Evolutionary conservation across 2,113 vertebrate genomes (phyloP).

Genomic region (Pseudois nayaur): DNA sequence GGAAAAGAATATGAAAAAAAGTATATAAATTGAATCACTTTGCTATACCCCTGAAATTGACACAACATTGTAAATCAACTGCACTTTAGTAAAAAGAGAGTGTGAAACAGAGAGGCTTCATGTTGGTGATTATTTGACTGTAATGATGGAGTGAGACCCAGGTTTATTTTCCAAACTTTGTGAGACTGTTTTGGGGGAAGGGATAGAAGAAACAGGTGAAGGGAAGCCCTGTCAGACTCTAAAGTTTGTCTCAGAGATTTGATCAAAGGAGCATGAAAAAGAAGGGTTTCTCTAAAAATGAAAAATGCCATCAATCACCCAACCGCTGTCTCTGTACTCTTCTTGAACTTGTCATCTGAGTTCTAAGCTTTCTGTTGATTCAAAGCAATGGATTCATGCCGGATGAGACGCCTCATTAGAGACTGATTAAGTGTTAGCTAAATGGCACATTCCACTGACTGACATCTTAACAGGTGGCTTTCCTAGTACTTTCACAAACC

Average conservation of each 20-base stretch:
- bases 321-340: fast-evolving
- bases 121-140: not conserved
- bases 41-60: not conserved
- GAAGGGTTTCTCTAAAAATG: not conserved
- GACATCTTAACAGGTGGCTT: too few species aligned
- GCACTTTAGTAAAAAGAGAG: not conserved
- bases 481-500: not conserved
- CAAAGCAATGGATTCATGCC: not conserved
- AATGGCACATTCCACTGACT: not conserved
- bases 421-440: not conserved
- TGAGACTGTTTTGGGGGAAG: too few species aligned
- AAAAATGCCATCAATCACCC: not conserved
- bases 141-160: not conserved
- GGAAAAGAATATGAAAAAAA: not conserved
- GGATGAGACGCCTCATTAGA: too few species aligned
- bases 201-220: not conserved
- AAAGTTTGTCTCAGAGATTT: not conserved
- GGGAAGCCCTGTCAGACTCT: not conserved
- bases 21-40: not conserved
- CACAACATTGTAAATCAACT: not conserved
- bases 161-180: not conserved
- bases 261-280: not conserved
- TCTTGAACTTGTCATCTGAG: not conserved
- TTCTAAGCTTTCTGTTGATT: not conserved
- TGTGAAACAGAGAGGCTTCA: not conserved